Conservation (phyloP, 53 echinoderm and acorn worm genomes). For the Astropecten irregularis region DNA sequence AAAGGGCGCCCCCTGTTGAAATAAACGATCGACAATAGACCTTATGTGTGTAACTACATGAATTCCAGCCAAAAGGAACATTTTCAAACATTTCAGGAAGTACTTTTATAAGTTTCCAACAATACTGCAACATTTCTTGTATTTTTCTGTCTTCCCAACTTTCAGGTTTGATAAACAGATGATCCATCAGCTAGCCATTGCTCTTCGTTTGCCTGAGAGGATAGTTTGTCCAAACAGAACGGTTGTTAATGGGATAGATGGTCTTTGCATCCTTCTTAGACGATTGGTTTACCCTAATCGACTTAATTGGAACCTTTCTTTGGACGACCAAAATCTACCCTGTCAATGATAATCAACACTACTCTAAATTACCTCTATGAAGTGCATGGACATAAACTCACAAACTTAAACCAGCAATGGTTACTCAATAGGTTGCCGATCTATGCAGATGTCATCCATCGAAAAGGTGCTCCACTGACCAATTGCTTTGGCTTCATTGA, state of each 20-base stretch:
- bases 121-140: background rate
- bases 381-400: constrained; percentile 10
- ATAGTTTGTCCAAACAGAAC: constrained; percentile 45
- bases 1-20: too few relatives aligned
- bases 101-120: background rate
- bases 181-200: constrained; percentile 18
- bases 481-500: constrained; percentile 56
- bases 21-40: background rate
- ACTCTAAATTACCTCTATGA: constrained; percentile 37
- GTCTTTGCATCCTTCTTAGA: constrained; percentile 40
- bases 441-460: constrained; percentile 31
- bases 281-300: constrained; percentile 56
- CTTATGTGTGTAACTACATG: background rate
- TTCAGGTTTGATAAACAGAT: constrained; percentile 26
- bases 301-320: constrained; percentile 54
- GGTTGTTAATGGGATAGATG: constrained; percentile 29
- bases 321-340: constrained; percentile 32
- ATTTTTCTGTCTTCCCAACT: constrained; percentile 5
- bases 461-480: constrained; percentile 40
- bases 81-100: background rate
- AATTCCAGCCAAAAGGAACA: background rate
- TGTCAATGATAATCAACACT: constrained; percentile 39
- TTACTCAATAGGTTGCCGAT: background rate
- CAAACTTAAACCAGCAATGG: constrained; percentile 43
- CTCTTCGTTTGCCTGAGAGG: constrained; percentile 25